These are phyloP conservation scores for Drosophila obscura DNA, from an alignment of 1,140 invertebrate species.

Conservation along the genomic window DNA sequence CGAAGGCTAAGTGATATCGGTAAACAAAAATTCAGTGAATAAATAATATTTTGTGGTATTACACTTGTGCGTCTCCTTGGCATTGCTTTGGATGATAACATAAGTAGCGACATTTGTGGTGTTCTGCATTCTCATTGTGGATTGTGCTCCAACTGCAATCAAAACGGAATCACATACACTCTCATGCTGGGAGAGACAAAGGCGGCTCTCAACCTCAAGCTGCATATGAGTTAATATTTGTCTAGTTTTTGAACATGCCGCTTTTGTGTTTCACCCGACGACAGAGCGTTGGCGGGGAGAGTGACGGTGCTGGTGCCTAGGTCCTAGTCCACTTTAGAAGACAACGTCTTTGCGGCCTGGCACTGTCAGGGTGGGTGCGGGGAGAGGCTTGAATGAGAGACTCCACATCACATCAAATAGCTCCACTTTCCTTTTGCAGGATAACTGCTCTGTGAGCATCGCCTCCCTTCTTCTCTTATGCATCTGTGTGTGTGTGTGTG, in stretches of 20 bases:
- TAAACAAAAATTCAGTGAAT: too few species aligned
- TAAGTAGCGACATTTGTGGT: slow-evolving; percentile 48
- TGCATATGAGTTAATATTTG: slow-evolving; percentile 78
- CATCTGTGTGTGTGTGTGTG: slow-evolving; percentile 13
- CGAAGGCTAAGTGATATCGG: too few species aligned
- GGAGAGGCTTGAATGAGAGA: slow-evolving; percentile 3
- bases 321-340: slow-evolving; percentile 56
- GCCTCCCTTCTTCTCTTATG: slow-evolving; percentile 3
- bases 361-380: slow-evolving; percentile 8
- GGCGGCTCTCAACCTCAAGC: slow-evolving; percentile 31
- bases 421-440: slow-evolving; percentile 69
- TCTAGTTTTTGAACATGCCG: slow-evolving; percentile 74
- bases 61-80: slow-evolving; percentile 37
- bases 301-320: slow-evolving; percentile 43
- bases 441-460: slow-evolving; percentile 41
- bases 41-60: slow-evolving; percentile 1
- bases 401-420: slow-evolving; percentile 67
- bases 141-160: slow-evolving; percentile 51
- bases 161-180: slow-evolving; percentile 32
- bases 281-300: slow-evolving; percentile 18
- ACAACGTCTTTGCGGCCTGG: slow-evolving; percentile 43
- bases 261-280: slow-evolving; percentile 62
- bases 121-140: slow-evolving; percentile 10
- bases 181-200: slow-evolving; percentile 33
- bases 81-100: slow-evolving; percentile 27